phyloP scores from a whole-genome alignment of 2,113 vertebrate species.

The Campylorhamphus procurvoides region DNA sequence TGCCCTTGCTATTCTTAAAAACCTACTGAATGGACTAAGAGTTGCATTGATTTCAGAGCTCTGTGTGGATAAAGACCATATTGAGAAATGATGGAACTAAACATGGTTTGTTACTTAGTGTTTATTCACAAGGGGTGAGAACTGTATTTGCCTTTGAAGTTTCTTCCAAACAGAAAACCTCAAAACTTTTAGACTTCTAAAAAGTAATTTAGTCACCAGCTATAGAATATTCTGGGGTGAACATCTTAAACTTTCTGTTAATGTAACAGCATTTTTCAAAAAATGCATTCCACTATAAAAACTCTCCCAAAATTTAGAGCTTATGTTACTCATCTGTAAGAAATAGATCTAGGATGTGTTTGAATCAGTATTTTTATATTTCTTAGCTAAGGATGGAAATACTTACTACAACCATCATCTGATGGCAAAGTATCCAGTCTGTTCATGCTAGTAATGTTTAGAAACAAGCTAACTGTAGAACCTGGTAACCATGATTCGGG shows the following conservation, averaged over 20 bases:
- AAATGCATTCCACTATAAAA: accelerated
- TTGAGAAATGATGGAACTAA: background rate
- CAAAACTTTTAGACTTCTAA: background rate
- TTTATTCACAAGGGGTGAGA: background rate
- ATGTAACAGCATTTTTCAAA: background rate
- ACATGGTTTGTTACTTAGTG: background rate
- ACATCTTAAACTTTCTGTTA: background rate
- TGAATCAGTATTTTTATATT: background rate
- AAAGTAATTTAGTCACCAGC: background rate
- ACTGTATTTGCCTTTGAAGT: background rate
- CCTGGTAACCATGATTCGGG: background rate
- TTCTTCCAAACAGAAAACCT: background rate
- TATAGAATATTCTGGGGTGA: background rate
- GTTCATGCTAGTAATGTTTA: background rate
- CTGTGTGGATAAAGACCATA: background rate
- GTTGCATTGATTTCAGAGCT: background rate
- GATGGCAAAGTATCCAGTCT: background rate
- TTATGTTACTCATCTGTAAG: background rate
- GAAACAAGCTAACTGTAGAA: background rate
- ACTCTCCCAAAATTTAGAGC: background rate
- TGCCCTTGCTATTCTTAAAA: background rate
- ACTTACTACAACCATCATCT: background rate
- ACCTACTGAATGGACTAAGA: background rate
- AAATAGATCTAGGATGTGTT: background rate
- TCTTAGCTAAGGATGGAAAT: background rate